These are phyloP conservation scores for Belgica antarctica DNA, from an alignment of 2,888 invertebrate species.

Conservation along the genomic window DNA sequence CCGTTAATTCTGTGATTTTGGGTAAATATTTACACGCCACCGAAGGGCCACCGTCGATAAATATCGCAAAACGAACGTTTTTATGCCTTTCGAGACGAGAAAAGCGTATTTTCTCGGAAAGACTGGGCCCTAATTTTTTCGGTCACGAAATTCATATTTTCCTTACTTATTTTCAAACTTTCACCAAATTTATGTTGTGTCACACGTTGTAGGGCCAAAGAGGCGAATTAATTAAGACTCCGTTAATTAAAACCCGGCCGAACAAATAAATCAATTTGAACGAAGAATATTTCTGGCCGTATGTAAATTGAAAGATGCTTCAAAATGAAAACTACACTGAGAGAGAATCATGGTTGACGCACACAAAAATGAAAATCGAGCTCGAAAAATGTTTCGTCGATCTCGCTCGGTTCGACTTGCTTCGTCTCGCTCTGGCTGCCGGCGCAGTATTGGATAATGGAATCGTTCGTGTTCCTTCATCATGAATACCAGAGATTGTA, in stretches of 20 bases:
- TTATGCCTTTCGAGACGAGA: not conserved
- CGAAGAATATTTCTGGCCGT: slow-evolving; percentile 14
- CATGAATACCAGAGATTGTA: not conserved
- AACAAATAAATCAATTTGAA: not conserved
- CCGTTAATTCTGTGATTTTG: not conserved
- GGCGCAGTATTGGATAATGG: not conserved
- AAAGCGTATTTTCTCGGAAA: not conserved
- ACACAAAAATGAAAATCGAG: not conserved
- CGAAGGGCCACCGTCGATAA: not conserved
- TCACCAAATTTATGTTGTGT: slow-evolving; percentile 1
- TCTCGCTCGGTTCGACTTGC: not conserved
- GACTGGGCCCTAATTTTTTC: not conserved
- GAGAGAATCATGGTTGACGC: slow-evolving; percentile 37
- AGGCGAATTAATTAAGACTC: not conserved
- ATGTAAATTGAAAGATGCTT: slow-evolving; percentile 38
- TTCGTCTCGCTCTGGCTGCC: not conserved
- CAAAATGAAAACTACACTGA: slow-evolving; percentile 40
- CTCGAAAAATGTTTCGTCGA: not conserved
- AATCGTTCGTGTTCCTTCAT: not conserved
- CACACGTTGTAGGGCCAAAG: not conserved
- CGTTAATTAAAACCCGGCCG: not conserved
- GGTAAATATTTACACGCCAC: not conserved
- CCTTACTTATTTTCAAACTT: not conserved
- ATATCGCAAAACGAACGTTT: not conserved
- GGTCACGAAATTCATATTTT: not conserved